phyloP scores from a whole-genome alignment of 2,113 vertebrate species.

The Lophotis ruficrista region DNA sequence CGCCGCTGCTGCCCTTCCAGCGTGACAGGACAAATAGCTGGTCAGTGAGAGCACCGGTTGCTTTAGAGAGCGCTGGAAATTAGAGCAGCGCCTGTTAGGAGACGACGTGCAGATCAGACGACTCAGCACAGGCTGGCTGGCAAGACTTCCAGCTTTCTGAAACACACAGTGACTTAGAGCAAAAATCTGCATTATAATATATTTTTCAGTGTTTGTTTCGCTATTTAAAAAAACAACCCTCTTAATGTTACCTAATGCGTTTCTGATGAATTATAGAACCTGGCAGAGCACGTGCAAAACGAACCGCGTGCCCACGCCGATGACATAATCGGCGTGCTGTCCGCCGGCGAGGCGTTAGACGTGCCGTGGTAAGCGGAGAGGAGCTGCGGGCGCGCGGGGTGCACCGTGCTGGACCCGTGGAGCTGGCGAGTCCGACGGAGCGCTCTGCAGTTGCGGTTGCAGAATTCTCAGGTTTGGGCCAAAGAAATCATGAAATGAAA shows the following conservation, averaged over 20 bases:
- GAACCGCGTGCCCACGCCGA: background rate
- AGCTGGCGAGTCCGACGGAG: background rate
- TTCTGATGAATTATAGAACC: background rate
- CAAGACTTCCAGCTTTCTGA: background rate
- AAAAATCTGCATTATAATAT: background rate
- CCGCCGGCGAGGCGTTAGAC: background rate
- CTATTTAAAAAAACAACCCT: background rate
- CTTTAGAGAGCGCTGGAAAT: conserved; percentile 22
- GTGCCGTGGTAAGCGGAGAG: background rate
- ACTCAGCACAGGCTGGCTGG: background rate
- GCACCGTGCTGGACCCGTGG: rapidly evolving
- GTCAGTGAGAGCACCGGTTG: background rate
- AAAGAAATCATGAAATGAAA: background rate
- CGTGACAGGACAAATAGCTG: conserved; percentile 9
- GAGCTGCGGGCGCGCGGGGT: background rate
- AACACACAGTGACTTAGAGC: background rate
- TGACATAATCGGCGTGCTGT: background rate
- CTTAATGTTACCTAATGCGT: rapidly evolving
- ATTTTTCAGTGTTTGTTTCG: background rate
- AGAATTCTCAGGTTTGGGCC: background rate
- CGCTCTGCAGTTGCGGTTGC: background rate
- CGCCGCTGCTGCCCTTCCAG: background rate
- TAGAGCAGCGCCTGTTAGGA: background rate
- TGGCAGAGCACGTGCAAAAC: background rate
- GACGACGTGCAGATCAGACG: background rate